Conservation (phyloP, 2,797 vertebrate genomes). For the Dermochelys coriacea region DNA sequence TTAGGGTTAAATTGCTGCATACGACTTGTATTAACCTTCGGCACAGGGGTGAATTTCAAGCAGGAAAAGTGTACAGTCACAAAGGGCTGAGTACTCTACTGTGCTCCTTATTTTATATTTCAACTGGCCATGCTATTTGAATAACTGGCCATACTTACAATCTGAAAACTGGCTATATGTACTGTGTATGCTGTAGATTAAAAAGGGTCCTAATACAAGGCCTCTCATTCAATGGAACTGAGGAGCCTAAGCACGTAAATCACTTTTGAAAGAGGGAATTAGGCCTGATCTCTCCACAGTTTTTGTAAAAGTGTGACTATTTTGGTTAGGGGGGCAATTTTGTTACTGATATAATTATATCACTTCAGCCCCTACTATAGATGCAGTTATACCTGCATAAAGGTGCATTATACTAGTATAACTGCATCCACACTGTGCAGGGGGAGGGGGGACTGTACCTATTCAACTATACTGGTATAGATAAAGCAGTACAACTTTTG, state of each 20-base stretch:
- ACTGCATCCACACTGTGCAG: neutral
- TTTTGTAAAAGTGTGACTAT: neutral
- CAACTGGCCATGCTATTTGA: neutral
- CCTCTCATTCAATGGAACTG: neutral
- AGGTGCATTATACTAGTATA: neutral
- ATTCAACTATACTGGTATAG: neutral
- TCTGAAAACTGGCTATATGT: neutral
- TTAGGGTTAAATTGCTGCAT: neutral
- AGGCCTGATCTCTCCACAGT: neutral
- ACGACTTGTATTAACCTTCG: neutral
- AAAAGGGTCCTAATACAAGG: neutral
- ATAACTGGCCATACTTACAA: neutral
- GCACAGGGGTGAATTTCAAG: neutral
- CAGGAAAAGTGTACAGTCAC: neutral
- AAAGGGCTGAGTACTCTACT: neutral
- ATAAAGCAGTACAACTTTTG: neutral
- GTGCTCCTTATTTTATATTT: neutral
- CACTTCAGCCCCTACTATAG: neutral
- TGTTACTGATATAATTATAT: neutral
- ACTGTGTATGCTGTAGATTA: neutral
- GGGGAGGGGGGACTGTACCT: neutral
- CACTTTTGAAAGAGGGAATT: neutral
- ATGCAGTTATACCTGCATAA: neutral
- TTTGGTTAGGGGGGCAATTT: neutral
- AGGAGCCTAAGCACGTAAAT: neutral